Evolutionary conservation across 2,888 invertebrate genomes (phyloP).

Genomic region (Trichopria drosophilae): DNA sequence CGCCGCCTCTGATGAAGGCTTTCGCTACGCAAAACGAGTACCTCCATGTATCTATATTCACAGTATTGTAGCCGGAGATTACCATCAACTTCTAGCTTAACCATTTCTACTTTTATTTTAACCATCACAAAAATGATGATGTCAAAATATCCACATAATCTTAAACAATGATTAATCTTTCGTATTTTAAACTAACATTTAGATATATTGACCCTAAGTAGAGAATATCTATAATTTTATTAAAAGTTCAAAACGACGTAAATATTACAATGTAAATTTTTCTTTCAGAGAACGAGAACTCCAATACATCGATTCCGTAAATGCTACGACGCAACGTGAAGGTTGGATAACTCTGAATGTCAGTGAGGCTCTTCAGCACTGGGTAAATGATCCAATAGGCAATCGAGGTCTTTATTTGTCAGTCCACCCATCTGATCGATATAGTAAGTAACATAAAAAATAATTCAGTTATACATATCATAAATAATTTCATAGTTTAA

Average conservation of each 20-base stretch:
- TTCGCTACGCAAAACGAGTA: constrained; percentile 24
- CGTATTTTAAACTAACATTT: too few species aligned
- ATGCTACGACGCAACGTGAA: constrained; percentile 74
- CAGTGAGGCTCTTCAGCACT: constrained; percentile 74
- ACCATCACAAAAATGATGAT: too few species aligned
- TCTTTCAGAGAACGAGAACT: constrained; percentile 69
- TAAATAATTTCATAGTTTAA: too few species aligned
- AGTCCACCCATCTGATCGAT: constrained; percentile 72
- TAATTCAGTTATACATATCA: too few species aligned
- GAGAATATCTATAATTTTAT: too few species aligned
- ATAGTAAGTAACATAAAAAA: constrained; percentile 62
- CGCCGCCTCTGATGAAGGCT: constrained; percentile 26
- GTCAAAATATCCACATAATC: too few species aligned
- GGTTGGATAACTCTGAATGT: constrained; percentile 90
- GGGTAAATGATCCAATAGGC: constrained; percentile 77
- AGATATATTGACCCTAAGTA: too few species aligned
- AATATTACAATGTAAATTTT: neutral
- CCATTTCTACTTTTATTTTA: too few species aligned
- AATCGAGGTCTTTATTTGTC: constrained; percentile 87
- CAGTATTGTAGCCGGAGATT: too few species aligned
- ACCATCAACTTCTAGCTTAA: too few species aligned
- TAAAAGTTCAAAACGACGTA: too few species aligned
- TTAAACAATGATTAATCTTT: constrained; percentile 29
- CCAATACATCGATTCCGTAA: constrained; percentile 73
- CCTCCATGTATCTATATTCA: too few species aligned